Conservation (phyloP, 1,140 invertebrate species). For the Apis cerana region DNA sequence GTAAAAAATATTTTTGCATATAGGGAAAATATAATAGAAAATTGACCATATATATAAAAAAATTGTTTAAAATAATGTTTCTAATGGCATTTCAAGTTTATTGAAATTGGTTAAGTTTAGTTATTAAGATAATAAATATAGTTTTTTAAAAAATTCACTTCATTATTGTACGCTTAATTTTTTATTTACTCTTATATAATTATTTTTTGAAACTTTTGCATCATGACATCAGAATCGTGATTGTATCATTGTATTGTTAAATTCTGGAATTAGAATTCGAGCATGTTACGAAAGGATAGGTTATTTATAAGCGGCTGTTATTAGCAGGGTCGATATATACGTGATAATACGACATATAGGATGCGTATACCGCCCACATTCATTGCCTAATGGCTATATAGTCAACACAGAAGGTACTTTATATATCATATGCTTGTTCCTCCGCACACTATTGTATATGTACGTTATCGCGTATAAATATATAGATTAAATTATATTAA, state of each 20-base stretch:
- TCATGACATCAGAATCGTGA: neutral
- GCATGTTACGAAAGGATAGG: slow-evolving; percentile 62
- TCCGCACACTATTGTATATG: slow-evolving; percentile 3
- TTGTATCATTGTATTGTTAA: slow-evolving; percentile 40
- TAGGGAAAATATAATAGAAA: too few relatives aligned
- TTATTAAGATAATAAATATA: too few relatives aligned
- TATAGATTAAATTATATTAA: neutral
- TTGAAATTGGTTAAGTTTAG: too few relatives aligned
- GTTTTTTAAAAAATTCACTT: too few relatives aligned
- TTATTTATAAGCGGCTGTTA: slow-evolving; percentile 64
- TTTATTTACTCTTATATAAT: neutral
- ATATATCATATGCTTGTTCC: slow-evolving; percentile 6
- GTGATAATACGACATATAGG: slow-evolving; percentile 66
- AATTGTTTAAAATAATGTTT: too few relatives aligned
- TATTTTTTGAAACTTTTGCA: neutral
- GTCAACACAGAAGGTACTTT: slow-evolving; percentile 36
- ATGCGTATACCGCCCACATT: slow-evolving; percentile 46
- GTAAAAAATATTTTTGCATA: too few relatives aligned
- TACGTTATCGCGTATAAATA: slow-evolving; percentile 45
- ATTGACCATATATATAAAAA: too few relatives aligned
- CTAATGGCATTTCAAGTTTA: too few relatives aligned
- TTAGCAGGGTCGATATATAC: slow-evolving; percentile 65
- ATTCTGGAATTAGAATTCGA: slow-evolving; percentile 48
- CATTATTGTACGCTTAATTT: neutral
- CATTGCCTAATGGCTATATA: slow-evolving; percentile 66